These are phyloP conservation scores for Oryzias woworae DNA, from an alignment of 2,113 vertebrate species.

Conservation along the genomic window DNA sequence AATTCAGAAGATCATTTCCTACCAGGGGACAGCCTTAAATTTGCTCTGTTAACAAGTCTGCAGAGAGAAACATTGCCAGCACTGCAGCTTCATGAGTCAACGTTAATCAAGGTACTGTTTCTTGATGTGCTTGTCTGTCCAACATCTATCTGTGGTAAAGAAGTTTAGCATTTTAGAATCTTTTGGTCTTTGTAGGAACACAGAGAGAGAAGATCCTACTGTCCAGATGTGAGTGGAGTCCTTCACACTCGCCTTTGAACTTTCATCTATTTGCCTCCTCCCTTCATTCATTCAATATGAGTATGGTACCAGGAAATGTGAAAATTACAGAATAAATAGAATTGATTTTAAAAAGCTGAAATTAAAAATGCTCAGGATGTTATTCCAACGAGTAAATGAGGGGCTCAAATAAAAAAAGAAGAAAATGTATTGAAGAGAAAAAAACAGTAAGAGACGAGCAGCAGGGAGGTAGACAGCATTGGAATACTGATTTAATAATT, in stretches of 20 bases:
- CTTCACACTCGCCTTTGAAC: constrained; percentile 29
- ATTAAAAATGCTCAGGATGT: no score
- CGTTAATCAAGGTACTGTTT: constrained; percentile 6
- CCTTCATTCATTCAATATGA: constrained; percentile 14
- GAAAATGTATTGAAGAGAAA: constrained; percentile 4
- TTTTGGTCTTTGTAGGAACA: constrained; percentile 10
- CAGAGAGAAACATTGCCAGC: constrained; percentile 32
- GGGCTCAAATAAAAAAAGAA: constrained; percentile 8
- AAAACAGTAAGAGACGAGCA: constrained; percentile 23
- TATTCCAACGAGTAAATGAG: no score
- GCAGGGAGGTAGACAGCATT: constrained; percentile 30
- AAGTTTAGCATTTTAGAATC: neutral
- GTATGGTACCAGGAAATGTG: constrained; percentile 4
- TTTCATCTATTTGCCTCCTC: constrained; percentile 32
- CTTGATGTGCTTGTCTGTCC: neutral
- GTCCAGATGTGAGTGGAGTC: constrained; percentile 3
- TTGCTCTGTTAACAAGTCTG: constrained; percentile 18
- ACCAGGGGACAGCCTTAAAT: constrained; percentile 52
- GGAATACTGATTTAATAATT: constrained; percentile 65
- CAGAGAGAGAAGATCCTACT: neutral
- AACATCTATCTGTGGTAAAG: neutral
- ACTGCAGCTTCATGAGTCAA: constrained; percentile 10
- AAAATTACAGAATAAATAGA: neutral
- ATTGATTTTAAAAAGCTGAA: neutral
- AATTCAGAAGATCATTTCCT: constrained; percentile 34